Evolutionary conservation across 2,797 vertebrate genomes (phyloP), one percentile per base, ranked within the genome.

Genomic region (Sebastes variabilis): DNA sequence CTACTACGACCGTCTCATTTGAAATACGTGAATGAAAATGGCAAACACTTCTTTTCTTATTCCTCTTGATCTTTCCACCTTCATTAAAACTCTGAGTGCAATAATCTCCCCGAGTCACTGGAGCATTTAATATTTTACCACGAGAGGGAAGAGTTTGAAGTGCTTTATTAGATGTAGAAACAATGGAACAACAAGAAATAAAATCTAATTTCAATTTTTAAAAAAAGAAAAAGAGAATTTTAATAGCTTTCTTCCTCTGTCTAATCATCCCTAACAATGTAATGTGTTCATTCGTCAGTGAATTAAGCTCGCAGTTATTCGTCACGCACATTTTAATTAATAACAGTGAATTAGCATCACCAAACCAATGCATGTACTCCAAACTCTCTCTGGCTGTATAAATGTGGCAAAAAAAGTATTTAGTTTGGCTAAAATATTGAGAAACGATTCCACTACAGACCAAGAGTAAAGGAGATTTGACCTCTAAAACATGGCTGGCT

Each of bases 11-110:
- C 20, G 34, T 72, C 54, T 66, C 25, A 68, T 75, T 29, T 69
- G 9, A 83, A 75, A 80, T 5, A 54, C 0, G 2, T 27, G 42
- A 83, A 84, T 59, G 6, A 73, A 86, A 80, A 64, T 38, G 18
- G 14, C 29, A 36, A 82, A 81, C 56, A 76, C 24, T 22, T 22
- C 18, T 70, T 81, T 78, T 77, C 20, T 3, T 68, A 22, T 72
- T 86, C 66, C 59, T 72, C 66, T 87, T 87, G 29, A 87, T 84
- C 73, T 74, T 58, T 12, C 58, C 75, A 74, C 42, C 59, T 78
- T 86, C 49, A 83, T 80, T 87, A 88, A 88, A 80, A 67, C 38
- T 60, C 38, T 64, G 61, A 84, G 60, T 38, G 75, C 11, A 78
- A 76, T 29, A 42, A 79, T 64, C 56, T 74, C 12, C n/a, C 13